Percentiles rank a stretch among this genome's conserved stretches.
phyloP scores from a whole-genome alignment of 2,797 vertebrate species.

The Coranthus polyacanthus region DNA sequence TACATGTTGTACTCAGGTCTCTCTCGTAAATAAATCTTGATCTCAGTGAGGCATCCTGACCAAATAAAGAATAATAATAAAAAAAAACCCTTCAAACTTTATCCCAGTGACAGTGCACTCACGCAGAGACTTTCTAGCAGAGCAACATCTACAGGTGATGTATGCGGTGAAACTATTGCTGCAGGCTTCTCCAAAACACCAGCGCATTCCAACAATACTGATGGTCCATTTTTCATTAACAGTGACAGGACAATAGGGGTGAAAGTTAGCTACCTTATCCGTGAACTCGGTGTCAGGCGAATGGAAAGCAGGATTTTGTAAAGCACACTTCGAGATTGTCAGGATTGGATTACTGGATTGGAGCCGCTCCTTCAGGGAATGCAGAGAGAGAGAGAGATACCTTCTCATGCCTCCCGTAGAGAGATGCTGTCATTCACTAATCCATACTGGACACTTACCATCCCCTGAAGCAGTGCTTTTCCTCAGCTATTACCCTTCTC shows the following conservation, averaged over 20 bases:
- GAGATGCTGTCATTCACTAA: slow-evolving; percentile 73
- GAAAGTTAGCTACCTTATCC: slow-evolving; percentile 76
- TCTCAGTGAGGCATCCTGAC: no score
- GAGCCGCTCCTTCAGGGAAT: slow-evolving; percentile 43
- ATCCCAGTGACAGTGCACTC: slow-evolving; percentile 13
- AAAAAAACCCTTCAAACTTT: slow-evolving; percentile 45
- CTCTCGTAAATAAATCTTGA: no score
- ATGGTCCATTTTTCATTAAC: slow-evolving; percentile 69
- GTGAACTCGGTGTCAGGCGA: slow-evolving; percentile 61
- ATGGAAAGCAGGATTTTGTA: slow-evolving; percentile 43
- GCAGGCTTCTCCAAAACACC: slow-evolving; percentile 65
- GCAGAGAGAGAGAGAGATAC: slow-evolving; percentile 48
- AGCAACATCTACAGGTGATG: slow-evolving; percentile 41
- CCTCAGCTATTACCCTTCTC: slow-evolving; percentile 34
- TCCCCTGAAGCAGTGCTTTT: slow-evolving; percentile 64
- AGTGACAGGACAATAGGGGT: slow-evolving; percentile 77
- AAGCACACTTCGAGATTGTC: slow-evolving; percentile 53
- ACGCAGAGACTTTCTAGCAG: slow-evolving; percentile 21
- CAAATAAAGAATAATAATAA: no score
- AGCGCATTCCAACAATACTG: slow-evolving; percentile 64
- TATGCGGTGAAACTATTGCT: slow-evolving; percentile 36
- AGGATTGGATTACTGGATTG: slow-evolving; percentile 75
- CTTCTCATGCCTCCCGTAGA: slow-evolving; percentile 59
- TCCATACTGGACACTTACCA: slow-evolving; percentile 59
- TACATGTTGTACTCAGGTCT: no score